Base-by-base conservation (phyloP, 1,140 invertebrate genomes). In the Wiebesia pumilae region DNA sequence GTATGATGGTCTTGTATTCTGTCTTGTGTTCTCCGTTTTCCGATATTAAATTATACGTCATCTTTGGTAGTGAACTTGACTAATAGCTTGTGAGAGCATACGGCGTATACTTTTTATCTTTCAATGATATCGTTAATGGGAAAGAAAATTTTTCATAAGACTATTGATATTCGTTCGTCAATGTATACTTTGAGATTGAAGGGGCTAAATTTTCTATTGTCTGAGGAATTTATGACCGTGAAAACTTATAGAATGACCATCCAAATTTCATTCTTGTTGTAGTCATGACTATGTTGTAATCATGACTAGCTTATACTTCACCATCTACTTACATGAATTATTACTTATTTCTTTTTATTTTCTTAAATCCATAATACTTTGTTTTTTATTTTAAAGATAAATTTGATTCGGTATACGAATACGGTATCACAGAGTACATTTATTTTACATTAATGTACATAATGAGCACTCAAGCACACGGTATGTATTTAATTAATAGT, bases 71-170 rank as follows among this genome's bases (percentile, higher is more conserved):
- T 16, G 24, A 24, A 27, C 69, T 73, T 73, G 69, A 40, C 69
- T 73, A 73, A 73, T 73, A 73, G 35, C 69, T 21, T 3, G 35
- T 24, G 35, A 73, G 69, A 73, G 33, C 69, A 24, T 24, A 73
- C 35, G 35, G 69, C 69, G 69, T 38, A 0, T 73, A 40, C 35
- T 14, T 73, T n/a, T 73, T 40, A 4, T 14, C 69, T 73, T 40
- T 73, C 69, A 35, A 73, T 40, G 69, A 73, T 73, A 73, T 73
- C 35, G 69, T 73, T 73, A 73, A 73, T 35, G 69, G 24, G 69
- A 4, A 73, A 73, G 24, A 73, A 73, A 14, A 69, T 16, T 69
- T 35, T 16, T 19, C 67, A 9, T 16, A 69, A 69, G 16, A 69
- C 12, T 69, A 33, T 16, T 16, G 7, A 67, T 21, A 12, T 73